Evolutionary conservation across 2,888 invertebrate species (phyloP), one percentile per base, ranked within the genome.

Genomic region (Asteroscopus sphinx): DNA sequence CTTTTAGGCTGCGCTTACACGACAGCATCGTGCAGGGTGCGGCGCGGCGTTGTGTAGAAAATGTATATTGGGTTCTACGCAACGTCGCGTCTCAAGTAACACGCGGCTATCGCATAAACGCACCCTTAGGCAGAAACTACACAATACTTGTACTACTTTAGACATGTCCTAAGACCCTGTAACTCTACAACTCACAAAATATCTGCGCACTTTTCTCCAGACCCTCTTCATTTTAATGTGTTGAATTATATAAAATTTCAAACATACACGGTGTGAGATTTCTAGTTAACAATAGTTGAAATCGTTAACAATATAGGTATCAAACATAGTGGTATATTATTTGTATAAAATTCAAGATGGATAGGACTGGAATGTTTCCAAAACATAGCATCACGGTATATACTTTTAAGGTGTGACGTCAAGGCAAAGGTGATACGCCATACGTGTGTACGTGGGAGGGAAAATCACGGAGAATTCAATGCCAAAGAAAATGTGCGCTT

Each of bases 321-420:
- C 26, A 11, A 12, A 39, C 33, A 32, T 42, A 30, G 15, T 16
- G 28, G 6, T 28, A 28, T 7, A 37, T 15, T 39, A 41, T 41
- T 41, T 41, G 40, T 46, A 33, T 35, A 46, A 33, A 46, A 32
- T 48, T 21, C 17, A 13, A 4, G 9, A 48, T 30, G 12, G 21
- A 11, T 11, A 13, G 8, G n/a, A 16, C 21, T 45, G 32, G 45
- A 45, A 45, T 56, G 47, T 61, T 61, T 55, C 42, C 45, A 55
- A 44, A 61, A 60, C 55, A 60, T 36, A 37, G n/a, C 30, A 32
- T 15, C 48, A 16, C 37, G 11, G 28, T 13, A 2, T 41, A 35
- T 51, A 33, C 28, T 3, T 41, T 32, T 32, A 15, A 30, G 5
- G 17, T 32, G 21, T 40, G 32, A 48, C 30, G 21, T 17, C 15